Base-by-base conservation (phyloP, 2,797 vertebrate genomes). In the Characodon lateralis region DNA sequence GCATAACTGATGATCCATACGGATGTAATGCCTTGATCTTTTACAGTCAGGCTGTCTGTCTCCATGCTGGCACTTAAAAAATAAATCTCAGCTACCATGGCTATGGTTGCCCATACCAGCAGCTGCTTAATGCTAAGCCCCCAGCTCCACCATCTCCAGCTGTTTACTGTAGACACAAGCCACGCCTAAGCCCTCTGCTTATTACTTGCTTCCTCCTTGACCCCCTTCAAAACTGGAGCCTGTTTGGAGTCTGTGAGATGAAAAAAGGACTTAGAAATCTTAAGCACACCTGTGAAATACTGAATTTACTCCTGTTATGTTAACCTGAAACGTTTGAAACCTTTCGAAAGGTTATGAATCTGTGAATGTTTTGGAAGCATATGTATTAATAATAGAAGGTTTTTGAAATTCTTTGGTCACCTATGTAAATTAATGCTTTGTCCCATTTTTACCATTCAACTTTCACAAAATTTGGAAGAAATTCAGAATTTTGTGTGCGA, bases 121-220 rank as follows among this genome's bases (percentile, higher is more conserved):
- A 84, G 85, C 81, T 82, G 81, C 72, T 51, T 82, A 88, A 88
- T 7, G 79, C 83, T 86, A 85, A 89, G 79, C 85, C 90, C 83
- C 77, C 31, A 74, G 88, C 89, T 89, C 84, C 91, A 85, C 89
- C 90, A 85, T 75, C 90, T 85, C 88, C 92, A 94, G 93, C 93
- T 92, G 92, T 93, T 93, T 93, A 88, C 89, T 90, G 89, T 83
- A 83, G 86, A 93, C 88, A 91, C 82, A 85, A 86, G 90, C 86
- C 90, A 86, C 90, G 86, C 82, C 85, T 79, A 86, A 81, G 79
- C 77, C 78, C 63, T 78, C 71, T 51, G 77, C 87, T 83, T 72
- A 79, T 79, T 83, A 58, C 77, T 84, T 20, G 74, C 82, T 76
- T 83, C 80, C 28, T 68, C 73, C 76, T 71, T 65, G 86, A 70